phyloP scores from a whole-genome alignment of 2,888 invertebrate species.

The Lepas anatifera region DNA sequence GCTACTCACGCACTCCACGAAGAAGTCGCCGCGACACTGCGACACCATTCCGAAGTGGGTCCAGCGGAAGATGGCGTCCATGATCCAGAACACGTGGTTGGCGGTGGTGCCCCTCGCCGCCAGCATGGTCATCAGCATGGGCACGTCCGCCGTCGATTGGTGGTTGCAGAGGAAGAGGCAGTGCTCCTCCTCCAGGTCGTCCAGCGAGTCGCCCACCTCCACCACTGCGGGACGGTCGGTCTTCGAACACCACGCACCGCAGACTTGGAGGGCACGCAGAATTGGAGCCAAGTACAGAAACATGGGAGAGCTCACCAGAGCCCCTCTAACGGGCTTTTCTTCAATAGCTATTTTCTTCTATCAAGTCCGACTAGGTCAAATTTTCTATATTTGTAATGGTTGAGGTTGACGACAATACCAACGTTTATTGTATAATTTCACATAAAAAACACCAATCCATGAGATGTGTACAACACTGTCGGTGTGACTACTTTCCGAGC shows the following conservation, averaged over 20 bases:
- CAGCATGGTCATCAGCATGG: constrained; percentile 56
- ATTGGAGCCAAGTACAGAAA: no score
- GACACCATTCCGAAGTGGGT: constrained; percentile 92
- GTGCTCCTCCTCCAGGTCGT: constrained; percentile 35
- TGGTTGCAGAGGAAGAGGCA: constrained; percentile 75
- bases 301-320: no score
- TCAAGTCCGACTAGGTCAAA: no score
- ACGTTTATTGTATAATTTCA: no score
- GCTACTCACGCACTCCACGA: constrained; percentile 75
- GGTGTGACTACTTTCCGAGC: no score
- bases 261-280: no score
- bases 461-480: neutral
- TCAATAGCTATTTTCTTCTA: no score
- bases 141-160: constrained; percentile 91
- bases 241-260: no score
- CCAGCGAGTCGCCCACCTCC: constrained; percentile 78
- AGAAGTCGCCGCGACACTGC: constrained; percentile 83
- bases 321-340: no score
- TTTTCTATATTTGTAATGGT: no score
- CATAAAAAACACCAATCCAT: no score
- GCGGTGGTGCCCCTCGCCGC: constrained; percentile 50
- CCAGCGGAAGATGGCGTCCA: constrained; percentile 87
- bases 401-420: no score
- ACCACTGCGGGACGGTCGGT: constrained; percentile 45
- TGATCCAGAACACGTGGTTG: constrained; percentile 88